phyloP scores from a whole-genome alignment of 2,797 vertebrate species.

The Champsocephalus esox region DNA sequence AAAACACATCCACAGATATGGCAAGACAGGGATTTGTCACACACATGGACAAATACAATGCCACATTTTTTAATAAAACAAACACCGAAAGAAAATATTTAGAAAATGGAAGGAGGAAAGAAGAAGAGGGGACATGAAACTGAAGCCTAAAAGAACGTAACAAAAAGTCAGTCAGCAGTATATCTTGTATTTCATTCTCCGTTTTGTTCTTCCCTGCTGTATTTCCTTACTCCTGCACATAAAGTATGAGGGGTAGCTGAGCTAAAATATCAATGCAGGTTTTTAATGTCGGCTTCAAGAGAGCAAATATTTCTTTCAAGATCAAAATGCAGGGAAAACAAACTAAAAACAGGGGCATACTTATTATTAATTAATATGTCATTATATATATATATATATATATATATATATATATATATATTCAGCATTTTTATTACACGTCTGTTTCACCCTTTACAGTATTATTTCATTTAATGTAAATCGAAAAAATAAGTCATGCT shows the following conservation, averaged over 20 bases:
- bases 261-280: not conserved
- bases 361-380: too few species aligned
- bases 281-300: conserved; percentile 1
- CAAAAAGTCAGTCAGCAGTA: conserved; percentile 1
- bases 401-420: not conserved
- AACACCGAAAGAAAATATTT: not conserved
- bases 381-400: not conserved
- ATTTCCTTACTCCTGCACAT: not conserved
- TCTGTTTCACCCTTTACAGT: not conserved
- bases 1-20: conserved; percentile 36
- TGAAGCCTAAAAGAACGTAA: not conserved
- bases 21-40: conserved; percentile 21
- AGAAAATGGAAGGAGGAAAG: conserved; percentile 7
- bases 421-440: not conserved
- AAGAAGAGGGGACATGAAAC: conserved; percentile 8
- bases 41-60: conserved; percentile 1
- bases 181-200: not conserved
- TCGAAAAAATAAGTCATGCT: not conserved
- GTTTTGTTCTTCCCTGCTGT: not conserved
- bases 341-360: too few species aligned
- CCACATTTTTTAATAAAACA: conserved; percentile 6
- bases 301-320: not conserved
- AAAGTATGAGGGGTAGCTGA: not conserved
- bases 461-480: not conserved
- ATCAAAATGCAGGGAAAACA: not conserved